phyloP scores from a whole-genome alignment of 1,140 invertebrate genomes.

The Coboldia fuscipes region DNA sequence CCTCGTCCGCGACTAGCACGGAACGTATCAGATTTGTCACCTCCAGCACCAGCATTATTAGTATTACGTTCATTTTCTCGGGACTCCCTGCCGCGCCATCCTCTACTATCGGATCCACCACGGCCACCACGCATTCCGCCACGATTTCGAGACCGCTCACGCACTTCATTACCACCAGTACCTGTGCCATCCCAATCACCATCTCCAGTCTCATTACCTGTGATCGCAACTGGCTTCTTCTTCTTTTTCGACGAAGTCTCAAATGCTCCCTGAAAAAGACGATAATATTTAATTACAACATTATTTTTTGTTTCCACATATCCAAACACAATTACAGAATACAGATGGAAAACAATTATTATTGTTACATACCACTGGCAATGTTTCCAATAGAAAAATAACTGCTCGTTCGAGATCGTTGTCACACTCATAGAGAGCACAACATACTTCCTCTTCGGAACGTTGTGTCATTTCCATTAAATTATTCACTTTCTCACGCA shows the following conservation, averaged over 20 bases:
- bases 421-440: constrained; percentile 62
- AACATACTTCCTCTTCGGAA: constrained; percentile 61
- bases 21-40: constrained; percentile 22
- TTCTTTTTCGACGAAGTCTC: constrained; percentile 68
- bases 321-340: constrained; percentile 1
- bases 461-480: constrained; percentile 61
- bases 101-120: constrained; percentile 22
- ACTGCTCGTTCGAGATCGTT: constrained; percentile 53
- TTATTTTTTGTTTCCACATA: constrained; percentile 2
- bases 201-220: constrained; percentile 16
- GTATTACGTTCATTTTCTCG: constrained; percentile 20
- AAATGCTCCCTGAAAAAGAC: constrained; percentile 37
- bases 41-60: constrained; percentile 22
- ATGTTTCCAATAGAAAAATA: constrained; percentile 50
- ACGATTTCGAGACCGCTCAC: constrained; percentile 20
- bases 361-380: constrained; percentile 24
- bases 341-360: not conserved
- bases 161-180: constrained; percentile 16
- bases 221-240: constrained; percentile 43
- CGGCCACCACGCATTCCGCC: constrained; percentile 24
- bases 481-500: constrained; percentile 50
- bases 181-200: constrained; percentile 27
- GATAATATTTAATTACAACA: constrained; percentile 3
- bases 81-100: constrained; percentile 20
- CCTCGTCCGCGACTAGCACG: constrained; percentile 29